These are phyloP conservation scores for Lasioglossum baleicum DNA, from an alignment of 1,140 invertebrate genomes.

Conservation along the genomic window DNA sequence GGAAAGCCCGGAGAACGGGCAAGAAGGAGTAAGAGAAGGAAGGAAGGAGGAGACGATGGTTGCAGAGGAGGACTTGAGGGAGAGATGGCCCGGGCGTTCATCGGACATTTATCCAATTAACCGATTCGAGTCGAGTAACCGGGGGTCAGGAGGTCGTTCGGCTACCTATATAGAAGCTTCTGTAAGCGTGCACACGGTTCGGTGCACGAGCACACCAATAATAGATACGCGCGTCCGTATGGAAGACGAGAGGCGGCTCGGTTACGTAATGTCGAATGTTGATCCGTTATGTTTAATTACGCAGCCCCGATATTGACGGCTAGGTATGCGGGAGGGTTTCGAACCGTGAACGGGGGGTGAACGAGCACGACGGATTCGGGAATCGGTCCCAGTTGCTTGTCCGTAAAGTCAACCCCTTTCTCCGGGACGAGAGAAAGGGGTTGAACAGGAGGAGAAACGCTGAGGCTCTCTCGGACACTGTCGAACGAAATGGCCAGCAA, in stretches of 20 bases:
- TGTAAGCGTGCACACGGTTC: slow-evolving; percentile 20
- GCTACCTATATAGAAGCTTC: slow-evolving; percentile 55
- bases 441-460: slow-evolving; percentile 65
- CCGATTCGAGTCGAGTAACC: slow-evolving; percentile 74
- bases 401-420: slow-evolving; percentile 77
- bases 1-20: slow-evolving; percentile 48
- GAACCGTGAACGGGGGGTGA: neutral
- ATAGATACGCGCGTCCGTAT: slow-evolving; percentile 29
- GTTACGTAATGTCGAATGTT: slow-evolving; percentile 72
- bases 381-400: slow-evolving; percentile 72
- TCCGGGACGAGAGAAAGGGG: slow-evolving; percentile 59
- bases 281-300: slow-evolving; percentile 81
- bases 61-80: slow-evolving; percentile 35
- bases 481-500: slow-evolving; percentile 79
- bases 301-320: slow-evolving; percentile 74
- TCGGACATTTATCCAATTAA: slow-evolving; percentile 81
- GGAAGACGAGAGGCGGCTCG: slow-evolving; percentile 38
- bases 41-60: slow-evolving; percentile 34
- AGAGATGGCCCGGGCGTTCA: slow-evolving; percentile 68
- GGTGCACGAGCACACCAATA: slow-evolving; percentile 15
- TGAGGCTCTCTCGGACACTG: slow-evolving; percentile 70
- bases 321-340: slow-evolving; percentile 68
- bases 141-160: slow-evolving; percentile 70
- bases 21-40: slow-evolving; percentile 32
- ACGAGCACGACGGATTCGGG: slow-evolving; percentile 28